Percentiles rank a stretch among this genome's conserved stretches.
Conservation (phyloP, 2,888 invertebrate species). For the Charanyca ferruginea region DNA sequence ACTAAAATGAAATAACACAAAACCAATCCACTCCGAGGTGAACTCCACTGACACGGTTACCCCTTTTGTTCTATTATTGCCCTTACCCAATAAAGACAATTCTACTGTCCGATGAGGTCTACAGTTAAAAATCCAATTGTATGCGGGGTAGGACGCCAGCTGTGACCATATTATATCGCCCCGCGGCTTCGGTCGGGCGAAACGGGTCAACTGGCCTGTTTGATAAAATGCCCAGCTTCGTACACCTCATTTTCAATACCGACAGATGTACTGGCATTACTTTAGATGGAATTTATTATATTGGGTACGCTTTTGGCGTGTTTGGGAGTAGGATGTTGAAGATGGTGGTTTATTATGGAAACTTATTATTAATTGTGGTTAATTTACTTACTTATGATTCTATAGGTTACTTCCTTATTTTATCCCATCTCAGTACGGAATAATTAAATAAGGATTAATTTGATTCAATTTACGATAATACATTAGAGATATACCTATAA, state of each 20-base stretch:
- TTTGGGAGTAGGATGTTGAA: constrained; percentile 2
- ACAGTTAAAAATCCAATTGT: constrained; percentile 84
- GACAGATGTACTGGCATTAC: constrained; percentile 67
- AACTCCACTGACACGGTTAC: constrained; percentile 35
- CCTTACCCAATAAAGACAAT: constrained; percentile 70
- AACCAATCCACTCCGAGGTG: not conserved
- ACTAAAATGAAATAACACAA: not conserved
- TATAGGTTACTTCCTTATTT: not conserved
- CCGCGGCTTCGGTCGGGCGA: constrained; percentile 73
- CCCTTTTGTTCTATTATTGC: constrained; percentile 42
- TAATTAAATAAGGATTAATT: not conserved
- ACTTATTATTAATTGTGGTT: not conserved
- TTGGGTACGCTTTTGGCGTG: constrained; percentile 17
- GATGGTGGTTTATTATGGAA: not conserved
- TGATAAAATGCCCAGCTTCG: constrained; percentile 78
- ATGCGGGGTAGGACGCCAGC: constrained; percentile 76
- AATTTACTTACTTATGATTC: not conserved
- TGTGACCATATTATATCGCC: constrained; percentile 82
- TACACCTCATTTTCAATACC: constrained; percentile 76
- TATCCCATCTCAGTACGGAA: not conserved
- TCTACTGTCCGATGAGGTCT: constrained; percentile 68
- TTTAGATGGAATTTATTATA: constrained; percentile 68
- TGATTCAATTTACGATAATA: not conserved
- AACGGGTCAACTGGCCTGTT: constrained; percentile 76
- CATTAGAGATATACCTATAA: no score